Percentiles rank a stretch among this genome's conserved stretches.
phyloP scores from a whole-genome alignment of 2,888 invertebrate species.

The Lasioglossum villosulum region DNA sequence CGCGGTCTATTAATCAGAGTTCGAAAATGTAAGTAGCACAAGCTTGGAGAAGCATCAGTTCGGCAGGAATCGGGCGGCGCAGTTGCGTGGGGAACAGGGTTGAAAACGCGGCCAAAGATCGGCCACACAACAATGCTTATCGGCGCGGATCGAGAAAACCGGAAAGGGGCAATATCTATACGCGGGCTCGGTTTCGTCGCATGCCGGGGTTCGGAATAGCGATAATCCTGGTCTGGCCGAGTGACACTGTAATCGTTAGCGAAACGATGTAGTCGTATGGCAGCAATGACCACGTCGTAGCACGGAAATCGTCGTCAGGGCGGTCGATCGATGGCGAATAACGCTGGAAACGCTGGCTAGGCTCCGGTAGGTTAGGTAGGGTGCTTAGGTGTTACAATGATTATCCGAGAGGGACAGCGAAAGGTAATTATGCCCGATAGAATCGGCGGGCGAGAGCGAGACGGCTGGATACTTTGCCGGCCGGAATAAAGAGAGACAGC shows the following conservation, averaged over 20 bases:
- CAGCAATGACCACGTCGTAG: slow-evolving; percentile 75
- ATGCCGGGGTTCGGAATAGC: slow-evolving; percentile 47
- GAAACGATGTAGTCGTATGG: slow-evolving; percentile 71
- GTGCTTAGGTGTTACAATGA: slow-evolving; percentile 85
- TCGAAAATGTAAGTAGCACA: neutral
- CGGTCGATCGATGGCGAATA: slow-evolving; percentile 80
- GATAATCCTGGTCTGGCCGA: slow-evolving; percentile 64
- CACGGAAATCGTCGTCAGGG: slow-evolving; percentile 79
- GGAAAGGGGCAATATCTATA: slow-evolving; percentile 27
- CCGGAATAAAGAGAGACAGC: slow-evolving; percentile 73
- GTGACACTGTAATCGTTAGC: slow-evolving; percentile 73
- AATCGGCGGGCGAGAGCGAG: slow-evolving; percentile 80
- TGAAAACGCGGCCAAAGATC: neutral
- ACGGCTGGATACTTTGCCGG: slow-evolving; percentile 79
- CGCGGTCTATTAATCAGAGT: no score
- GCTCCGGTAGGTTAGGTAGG: slow-evolving; percentile 81
- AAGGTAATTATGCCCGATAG: slow-evolving; percentile 84
- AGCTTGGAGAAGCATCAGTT: neutral
- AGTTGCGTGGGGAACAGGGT: neutral
- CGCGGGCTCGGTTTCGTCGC: slow-evolving; percentile 27
- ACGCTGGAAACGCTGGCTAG: slow-evolving; percentile 81
- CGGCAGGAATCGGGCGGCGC: neutral
- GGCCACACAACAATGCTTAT: neutral
- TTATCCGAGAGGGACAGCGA: slow-evolving; percentile 84
- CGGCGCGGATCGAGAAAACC: neutral